Conservation (phyloP, 2,797 vertebrate species). For the Enteromius radiatus region DNA sequence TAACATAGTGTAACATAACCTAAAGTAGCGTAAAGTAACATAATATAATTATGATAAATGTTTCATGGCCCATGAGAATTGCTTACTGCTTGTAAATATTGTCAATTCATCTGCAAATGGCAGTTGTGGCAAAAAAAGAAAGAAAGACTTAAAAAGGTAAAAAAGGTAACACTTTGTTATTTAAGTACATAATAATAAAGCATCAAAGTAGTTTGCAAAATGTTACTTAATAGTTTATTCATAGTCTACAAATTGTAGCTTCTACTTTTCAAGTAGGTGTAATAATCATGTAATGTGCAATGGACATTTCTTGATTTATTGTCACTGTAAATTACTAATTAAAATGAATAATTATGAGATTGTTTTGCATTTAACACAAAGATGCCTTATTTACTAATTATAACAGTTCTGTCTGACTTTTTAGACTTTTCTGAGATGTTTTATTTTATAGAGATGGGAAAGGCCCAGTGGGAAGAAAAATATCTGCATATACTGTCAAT, state of each 20-base stretch:
- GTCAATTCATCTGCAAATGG: neutral
- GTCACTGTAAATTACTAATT: neutral
- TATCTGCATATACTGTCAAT: no score
- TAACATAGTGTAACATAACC: no score
- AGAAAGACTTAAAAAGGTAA: no score
- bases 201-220: neutral
- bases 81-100: neutral
- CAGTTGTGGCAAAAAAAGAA: neutral
- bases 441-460: no score
- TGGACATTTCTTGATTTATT: neutral
- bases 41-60: neutral
- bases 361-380: constrained; percentile 1
- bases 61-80: neutral
- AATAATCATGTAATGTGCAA: neutral
- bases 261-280: neutral
- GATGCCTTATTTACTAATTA: neutral
- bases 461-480: no score
- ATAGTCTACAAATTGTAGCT: neutral
- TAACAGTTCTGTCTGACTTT: no score
- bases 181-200: neutral
- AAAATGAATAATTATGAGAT: neutral
- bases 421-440: no score
- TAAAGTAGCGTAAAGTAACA: no score
- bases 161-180: neutral
- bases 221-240: neutral